A percentile compares a stretch with the other conserved stretches of the same genome.
These are phyloP conservation scores for Metallyticus violacea DNA, from an alignment of 2,888 invertebrate genomes.

Conservation along the genomic window DNA sequence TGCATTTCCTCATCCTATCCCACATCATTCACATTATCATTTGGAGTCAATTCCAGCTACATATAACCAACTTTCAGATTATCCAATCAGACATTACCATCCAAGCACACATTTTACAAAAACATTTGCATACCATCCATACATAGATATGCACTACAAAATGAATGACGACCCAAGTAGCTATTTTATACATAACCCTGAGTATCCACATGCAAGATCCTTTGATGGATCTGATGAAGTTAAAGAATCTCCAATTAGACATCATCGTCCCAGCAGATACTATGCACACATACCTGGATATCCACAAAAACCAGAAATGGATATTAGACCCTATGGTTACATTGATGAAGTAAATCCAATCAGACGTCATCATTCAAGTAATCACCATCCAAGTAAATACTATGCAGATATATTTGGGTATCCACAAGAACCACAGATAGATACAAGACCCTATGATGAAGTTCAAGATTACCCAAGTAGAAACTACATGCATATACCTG, in stretches of 20 bases:
- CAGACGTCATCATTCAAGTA: background rate
- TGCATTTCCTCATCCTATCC: background rate
- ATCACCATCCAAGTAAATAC: background rate
- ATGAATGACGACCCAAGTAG: background rate
- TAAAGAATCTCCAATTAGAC: background rate
- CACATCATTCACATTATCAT: background rate
- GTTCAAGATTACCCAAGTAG: background rate
- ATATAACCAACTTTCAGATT: background rate
- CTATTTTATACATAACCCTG: background rate
- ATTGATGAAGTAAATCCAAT: background rate
- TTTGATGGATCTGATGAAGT: background rate
- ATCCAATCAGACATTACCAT: background rate
- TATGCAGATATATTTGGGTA: background rate
- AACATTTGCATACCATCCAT: background rate
- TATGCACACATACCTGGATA: background rate
- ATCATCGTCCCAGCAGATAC: background rate
- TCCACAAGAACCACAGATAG: background rate
- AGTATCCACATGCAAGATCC: background rate
- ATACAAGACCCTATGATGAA: background rate
- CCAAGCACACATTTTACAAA: background rate
- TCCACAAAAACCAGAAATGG: background rate
- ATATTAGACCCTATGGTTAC: background rate
- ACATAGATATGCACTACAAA: background rate
- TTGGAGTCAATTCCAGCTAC: background rate
- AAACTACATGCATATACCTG: background rate